These are phyloP conservation scores for Bothrops jararaca DNA, from an alignment of 2,113 vertebrate species.

Conservation along the genomic window DNA sequence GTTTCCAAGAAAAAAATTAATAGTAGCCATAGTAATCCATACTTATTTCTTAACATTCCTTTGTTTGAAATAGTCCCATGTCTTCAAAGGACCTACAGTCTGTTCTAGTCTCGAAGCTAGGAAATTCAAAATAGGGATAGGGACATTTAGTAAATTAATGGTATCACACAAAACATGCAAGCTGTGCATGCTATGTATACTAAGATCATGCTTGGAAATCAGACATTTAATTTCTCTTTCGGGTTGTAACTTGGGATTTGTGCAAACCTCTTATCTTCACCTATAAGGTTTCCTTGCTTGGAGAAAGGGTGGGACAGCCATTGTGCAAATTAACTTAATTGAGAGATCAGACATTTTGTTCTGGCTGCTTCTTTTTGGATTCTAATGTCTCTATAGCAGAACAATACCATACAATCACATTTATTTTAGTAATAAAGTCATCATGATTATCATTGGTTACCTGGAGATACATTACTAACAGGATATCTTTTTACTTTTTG, in stretches of 20 bases:
- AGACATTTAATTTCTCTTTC: neutral
- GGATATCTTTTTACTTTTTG: neutral
- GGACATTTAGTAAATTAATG: neutral
- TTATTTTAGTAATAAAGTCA: neutral
- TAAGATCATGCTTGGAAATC: neutral
- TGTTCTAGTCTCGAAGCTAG: neutral
- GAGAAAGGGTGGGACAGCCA: no score
- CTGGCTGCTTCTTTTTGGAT: neutral
- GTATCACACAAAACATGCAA: neutral
- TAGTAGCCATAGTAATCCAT: neutral
- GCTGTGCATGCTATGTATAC: neutral
- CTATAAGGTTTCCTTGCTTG: neutral
- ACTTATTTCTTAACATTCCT: constrained; percentile 8
- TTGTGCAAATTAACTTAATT: neutral
- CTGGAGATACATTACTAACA: neutral
- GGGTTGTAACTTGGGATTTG: neutral
- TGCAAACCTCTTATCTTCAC: neutral
- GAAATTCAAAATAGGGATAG: neutral
- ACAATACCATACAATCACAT: neutral
- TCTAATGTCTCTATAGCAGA: neutral
- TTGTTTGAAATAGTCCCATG: neutral
- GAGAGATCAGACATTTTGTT: neutral
- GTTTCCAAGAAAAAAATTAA: neutral
- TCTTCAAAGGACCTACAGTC: neutral
- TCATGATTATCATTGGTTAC: neutral